These are phyloP conservation scores for Polypedilum vanderplanki DNA, from an alignment of 1,140 invertebrate genomes.

Conservation along the genomic window DNA sequence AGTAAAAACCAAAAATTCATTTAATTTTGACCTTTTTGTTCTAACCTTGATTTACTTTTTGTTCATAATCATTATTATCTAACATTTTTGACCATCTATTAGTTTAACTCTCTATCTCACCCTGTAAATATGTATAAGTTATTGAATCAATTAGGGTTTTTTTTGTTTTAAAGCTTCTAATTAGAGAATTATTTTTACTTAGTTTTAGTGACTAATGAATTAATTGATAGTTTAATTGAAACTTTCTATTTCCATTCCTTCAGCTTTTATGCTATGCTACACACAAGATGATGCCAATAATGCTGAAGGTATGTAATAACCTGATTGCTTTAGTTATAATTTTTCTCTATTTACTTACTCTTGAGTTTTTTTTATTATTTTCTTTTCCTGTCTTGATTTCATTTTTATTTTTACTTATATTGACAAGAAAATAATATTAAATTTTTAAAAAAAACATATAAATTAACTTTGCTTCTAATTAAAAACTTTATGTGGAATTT, in stretches of 20 bases:
- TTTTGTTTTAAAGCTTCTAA: conserved; percentile 14
- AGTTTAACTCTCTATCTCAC: background rate
- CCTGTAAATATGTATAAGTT: background rate
- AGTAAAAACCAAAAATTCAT: background rate
- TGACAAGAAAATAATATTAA: no score
- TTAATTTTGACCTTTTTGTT: background rate
- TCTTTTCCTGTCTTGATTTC: no score
- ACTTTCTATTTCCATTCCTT: conserved; percentile 24
- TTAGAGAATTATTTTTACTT: conserved; percentile 1
- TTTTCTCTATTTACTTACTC: background rate
- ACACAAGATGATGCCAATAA: conserved; percentile 75
- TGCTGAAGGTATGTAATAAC: conserved; percentile 67
- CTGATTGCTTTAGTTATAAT: background rate
- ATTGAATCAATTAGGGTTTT: background rate
- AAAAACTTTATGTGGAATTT: no score
- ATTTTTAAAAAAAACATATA: background rate
- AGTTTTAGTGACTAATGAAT: conserved; percentile 2
- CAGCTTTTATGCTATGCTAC: conserved; percentile 88
- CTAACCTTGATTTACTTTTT: no score
- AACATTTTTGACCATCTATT: background rate
- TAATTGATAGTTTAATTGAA: background rate
- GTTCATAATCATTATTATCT: no score
- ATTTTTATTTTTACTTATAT: no score
- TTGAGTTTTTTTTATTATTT: background rate
- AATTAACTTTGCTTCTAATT: background rate